phyloP scores from a whole-genome alignment of 2,888 invertebrate species.

The Zeuzera pyrina region DNA sequence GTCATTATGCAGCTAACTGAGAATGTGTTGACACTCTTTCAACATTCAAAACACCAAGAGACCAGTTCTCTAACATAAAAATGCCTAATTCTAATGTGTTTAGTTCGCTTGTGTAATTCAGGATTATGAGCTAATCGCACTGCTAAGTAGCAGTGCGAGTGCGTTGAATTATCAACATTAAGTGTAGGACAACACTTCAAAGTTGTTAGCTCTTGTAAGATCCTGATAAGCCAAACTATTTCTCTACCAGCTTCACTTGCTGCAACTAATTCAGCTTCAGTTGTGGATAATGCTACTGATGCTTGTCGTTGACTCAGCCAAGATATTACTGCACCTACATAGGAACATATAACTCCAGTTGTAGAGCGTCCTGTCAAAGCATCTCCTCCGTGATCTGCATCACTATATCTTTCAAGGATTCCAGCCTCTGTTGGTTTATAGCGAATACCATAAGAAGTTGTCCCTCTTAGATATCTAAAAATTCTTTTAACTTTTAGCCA shows the following conservation, averaged over 20 bases:
- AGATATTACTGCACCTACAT: constrained; percentile 4
- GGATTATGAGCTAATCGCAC: constrained; percentile 4
- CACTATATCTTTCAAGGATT: constrained; percentile 5
- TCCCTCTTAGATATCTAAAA: background rate
- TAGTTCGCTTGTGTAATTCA: constrained; percentile 5
- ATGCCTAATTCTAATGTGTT: constrained; percentile 4
- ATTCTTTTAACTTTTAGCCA: background rate
- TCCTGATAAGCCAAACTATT: constrained; percentile 5
- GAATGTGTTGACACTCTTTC: background rate
- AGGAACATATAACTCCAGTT: background rate
- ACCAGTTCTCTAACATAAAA: constrained; percentile 5
- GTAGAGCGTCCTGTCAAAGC: background rate
- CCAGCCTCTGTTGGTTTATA: too few relatives aligned
- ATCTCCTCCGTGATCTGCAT: background rate
- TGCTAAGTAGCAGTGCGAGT: too few relatives aligned
- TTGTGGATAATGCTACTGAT: constrained; percentile 7
- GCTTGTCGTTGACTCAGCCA: constrained; percentile 7
- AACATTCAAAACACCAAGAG: background rate
- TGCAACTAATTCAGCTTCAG: constrained; percentile 6
- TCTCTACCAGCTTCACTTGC: constrained; percentile 9
- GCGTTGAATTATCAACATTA: constrained; percentile 4
- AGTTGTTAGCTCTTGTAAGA: constrained; percentile 11
- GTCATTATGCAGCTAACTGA: background rate
- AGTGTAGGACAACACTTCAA: too few relatives aligned
- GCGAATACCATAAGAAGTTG: background rate